Conservation (phyloP, 2,113 vertebrate genomes). For the Hypomesus transpacificus region DNA sequence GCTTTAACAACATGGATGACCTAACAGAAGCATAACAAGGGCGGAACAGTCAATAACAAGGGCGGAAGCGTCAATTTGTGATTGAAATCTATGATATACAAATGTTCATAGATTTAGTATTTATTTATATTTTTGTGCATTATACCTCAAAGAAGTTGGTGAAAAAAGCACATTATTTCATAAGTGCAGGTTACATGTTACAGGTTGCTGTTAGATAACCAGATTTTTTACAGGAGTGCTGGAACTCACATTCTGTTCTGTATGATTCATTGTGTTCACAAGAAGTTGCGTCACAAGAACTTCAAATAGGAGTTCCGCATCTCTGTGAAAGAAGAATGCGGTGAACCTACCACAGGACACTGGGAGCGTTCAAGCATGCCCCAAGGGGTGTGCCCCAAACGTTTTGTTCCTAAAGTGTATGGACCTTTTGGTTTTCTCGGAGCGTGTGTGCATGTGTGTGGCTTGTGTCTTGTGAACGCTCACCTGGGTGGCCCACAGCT, state of each 20-base stretch:
- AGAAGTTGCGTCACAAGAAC: constrained; percentile 28
- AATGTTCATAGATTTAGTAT: too few species aligned
- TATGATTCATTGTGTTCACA: neutral
- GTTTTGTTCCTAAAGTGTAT: too few species aligned
- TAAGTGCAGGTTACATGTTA: too few species aligned
- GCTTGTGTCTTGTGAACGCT: constrained; percentile 3
- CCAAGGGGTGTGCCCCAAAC: constrained; percentile 30
- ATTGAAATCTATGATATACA: too few species aligned
- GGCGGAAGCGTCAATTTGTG: too few species aligned
- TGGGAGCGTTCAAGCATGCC: constrained; percentile 13
- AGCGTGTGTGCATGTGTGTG: constrained; percentile 1
- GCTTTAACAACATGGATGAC: too few species aligned
- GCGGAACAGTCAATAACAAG: too few species aligned
- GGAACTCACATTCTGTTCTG: neutral
- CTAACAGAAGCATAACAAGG: too few species aligned
- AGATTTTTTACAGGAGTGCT: neutral
- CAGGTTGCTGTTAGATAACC: too few species aligned
- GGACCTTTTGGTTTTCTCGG: neutral
- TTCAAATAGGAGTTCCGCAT: constrained; percentile 38
- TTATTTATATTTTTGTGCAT: too few species aligned
- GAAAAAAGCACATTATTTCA: too few species aligned
- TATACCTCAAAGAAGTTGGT: too few species aligned
- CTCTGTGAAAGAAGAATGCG: constrained; percentile 23
- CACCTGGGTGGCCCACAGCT: constrained; percentile 84
- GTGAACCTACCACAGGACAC: constrained; percentile 11